These are phyloP conservation scores for Apotomis capreana DNA, from an alignment of 2,888 invertebrate genomes.

Conservation along the genomic window DNA sequence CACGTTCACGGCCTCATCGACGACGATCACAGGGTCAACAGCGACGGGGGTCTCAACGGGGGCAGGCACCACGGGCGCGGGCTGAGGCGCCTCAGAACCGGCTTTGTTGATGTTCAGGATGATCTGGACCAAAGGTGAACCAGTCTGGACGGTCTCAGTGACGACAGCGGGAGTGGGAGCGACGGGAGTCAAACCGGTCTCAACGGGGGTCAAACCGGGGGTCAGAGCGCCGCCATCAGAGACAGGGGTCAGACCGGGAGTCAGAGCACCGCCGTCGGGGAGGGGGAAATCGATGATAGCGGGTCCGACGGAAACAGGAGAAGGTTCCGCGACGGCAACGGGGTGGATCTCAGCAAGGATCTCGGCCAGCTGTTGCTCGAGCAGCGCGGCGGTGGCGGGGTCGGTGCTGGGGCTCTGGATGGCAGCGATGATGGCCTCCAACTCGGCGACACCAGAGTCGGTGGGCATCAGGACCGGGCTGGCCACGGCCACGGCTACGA, in stretches of 20 bases:
- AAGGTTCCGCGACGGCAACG: slow-evolving; percentile 47
- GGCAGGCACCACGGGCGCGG: slow-evolving; percentile 37
- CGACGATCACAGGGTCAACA: slow-evolving; percentile 54
- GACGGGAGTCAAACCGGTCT: background rate
- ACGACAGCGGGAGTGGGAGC: slow-evolving; percentile 23
- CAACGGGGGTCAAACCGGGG: slow-evolving; percentile 12
- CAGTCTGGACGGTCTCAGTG: slow-evolving; percentile 11
- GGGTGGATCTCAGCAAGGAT: slow-evolving; percentile 50
- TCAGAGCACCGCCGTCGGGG: slow-evolving; percentile 33
- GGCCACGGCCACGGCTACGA: slow-evolving; percentile 60
- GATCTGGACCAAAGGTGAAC: slow-evolving; percentile 44
- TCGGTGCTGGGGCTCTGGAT: slow-evolving; percentile 64
- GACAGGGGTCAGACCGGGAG: slow-evolving; percentile 10
- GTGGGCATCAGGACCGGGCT: slow-evolving; percentile 49
- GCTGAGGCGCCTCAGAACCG: slow-evolving; percentile 36
- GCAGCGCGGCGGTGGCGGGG: slow-evolving; percentile 59
- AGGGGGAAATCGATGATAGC: slow-evolving; percentile 46
- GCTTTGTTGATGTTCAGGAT: slow-evolving; percentile 45
- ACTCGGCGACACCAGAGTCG: slow-evolving; percentile 44
- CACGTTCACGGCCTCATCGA: slow-evolving; percentile 52
- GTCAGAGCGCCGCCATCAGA: slow-evolving; percentile 34
- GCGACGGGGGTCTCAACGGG: slow-evolving; percentile 47
- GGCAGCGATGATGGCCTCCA: slow-evolving; percentile 59
- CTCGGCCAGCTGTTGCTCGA: slow-evolving; percentile 54
- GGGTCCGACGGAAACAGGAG: slow-evolving; percentile 41